Percentiles rank a stretch among this genome's conserved stretches.
Conservation (phyloP, 2,113 vertebrate genomes). For the Cichladusa arquata region DNA sequence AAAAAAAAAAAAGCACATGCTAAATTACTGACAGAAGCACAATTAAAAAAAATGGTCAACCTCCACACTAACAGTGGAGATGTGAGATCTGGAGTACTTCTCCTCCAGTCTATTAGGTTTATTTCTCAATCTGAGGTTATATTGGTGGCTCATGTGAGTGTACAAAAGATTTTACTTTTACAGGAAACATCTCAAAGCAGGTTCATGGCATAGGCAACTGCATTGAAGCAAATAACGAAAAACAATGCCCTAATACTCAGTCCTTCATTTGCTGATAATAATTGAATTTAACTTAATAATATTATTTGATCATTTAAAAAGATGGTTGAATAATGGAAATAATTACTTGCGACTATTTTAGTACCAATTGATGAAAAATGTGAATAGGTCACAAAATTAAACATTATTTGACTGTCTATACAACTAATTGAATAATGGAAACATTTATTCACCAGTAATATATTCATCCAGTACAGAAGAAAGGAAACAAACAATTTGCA, state of each 20-base stretch:
- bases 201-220: neutral
- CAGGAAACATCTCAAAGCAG: neutral
- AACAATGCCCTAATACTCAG: neutral
- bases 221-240: neutral
- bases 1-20: neutral
- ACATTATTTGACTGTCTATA: slow-evolving; percentile 47
- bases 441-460: slow-evolving; percentile 37
- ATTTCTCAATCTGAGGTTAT: neutral
- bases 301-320: slow-evolving; percentile 9
- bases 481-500: slow-evolving; percentile 45
- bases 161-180: neutral
- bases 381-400: slow-evolving; percentile 39
- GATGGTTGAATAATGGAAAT: slow-evolving; percentile 26
- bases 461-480: slow-evolving; percentile 21
- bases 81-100: neutral
- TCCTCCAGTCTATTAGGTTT: neutral
- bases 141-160: accelerated
- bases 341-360: slow-evolving; percentile 23
- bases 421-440: slow-evolving; percentile 51
- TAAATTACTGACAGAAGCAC: neutral
- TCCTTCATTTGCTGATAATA: neutral
- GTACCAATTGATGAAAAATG: slow-evolving; percentile 16
- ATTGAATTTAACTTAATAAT: slow-evolving; percentile 3
- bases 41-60: neutral
- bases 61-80: neutral